Evolutionary conservation across 1,140 invertebrate genomes (phyloP).

Genomic region (Drosophila pectinifera): DNA sequence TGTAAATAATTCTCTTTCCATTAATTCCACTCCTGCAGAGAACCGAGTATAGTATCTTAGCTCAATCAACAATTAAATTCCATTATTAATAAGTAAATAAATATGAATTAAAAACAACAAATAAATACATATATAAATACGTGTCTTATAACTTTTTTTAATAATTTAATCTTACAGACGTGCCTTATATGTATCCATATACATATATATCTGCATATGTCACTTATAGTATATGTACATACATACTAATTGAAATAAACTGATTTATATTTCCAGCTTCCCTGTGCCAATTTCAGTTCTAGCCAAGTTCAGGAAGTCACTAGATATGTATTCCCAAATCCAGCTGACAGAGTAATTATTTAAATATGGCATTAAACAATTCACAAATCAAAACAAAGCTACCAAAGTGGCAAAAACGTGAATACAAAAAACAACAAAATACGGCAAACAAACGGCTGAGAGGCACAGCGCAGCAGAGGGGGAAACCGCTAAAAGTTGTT

Average conservation of each 20-base stretch:
- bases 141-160: no score
- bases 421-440: constrained; percentile 11
- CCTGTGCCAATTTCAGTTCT: neutral
- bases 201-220: no score
- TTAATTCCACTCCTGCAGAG: no score
- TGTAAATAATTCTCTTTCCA: no score
- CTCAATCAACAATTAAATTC: no score
- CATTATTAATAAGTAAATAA: no score
- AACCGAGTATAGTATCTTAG: no score
- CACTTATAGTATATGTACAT: no score
- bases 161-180: neutral
- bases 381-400: constrained; percentile 29
- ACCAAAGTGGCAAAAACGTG: constrained; percentile 18
- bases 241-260: neutral
- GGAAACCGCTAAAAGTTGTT: constrained; percentile 57
- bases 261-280: neutral
- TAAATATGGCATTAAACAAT: constrained; percentile 9
- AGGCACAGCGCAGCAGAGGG: no score
- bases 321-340: neutral
- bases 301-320: neutral
- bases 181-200: neutral
- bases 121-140: neutral
- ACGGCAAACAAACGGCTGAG: neutral
- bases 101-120: neutral
- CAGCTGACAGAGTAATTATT: constrained; percentile 10